Base-by-base conservation (phyloP, 2,113 vertebrate species). In the Macquaria ambigua region DNA sequence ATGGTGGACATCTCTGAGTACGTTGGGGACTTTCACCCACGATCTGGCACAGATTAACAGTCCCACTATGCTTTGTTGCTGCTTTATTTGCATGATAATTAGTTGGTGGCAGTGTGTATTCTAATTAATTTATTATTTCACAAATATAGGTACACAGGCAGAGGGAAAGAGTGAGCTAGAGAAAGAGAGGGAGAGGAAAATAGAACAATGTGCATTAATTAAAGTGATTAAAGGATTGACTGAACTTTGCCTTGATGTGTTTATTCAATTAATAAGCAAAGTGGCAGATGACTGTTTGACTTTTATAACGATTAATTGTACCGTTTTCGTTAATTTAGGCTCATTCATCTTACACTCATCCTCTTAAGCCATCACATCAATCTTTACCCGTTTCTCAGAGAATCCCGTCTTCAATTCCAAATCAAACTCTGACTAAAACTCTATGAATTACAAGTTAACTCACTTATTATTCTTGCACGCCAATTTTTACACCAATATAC, bases 211-310 rank as follows among this genome's bases (percentile, higher is more conserved):
- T 92, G 95, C 92, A 95, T 96, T 97, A 93, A 97, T 97, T 96
- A 96, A 83, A 91, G 91, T 92, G 94, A 95, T 96, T 96, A 96
- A 96, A 96, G 94, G 88, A 89, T 94, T 92, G 86, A 92, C 92
- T 94, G 94, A 92, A 93, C 95, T 96, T 95, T 95, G 93, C 94
- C 95, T 96, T 95, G 95, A 96, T 96, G 94, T 97, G 95, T 96
- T 97, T 96, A 97, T 98, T 97, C 95, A 96, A 96, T 96, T 97
- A 97, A 96, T 92, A 93, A 94, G 92, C 92, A 95, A 93, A 89
- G 91, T 95, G 96, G 95, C 95, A 95, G 93, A 94, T 93, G 93
- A 89, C 89, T 95, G 93, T 94, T 90, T 90, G 89, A 93, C 84
- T 93, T 92, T 95, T 83, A 88, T 89, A 93, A 91, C 93, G 82